A percentile compares a stretch with the other conserved stretches of the same genome.
Evolutionary conservation across 2,797 vertebrate species (phyloP).

Genomic region (Phalloptychus januarius): DNA sequence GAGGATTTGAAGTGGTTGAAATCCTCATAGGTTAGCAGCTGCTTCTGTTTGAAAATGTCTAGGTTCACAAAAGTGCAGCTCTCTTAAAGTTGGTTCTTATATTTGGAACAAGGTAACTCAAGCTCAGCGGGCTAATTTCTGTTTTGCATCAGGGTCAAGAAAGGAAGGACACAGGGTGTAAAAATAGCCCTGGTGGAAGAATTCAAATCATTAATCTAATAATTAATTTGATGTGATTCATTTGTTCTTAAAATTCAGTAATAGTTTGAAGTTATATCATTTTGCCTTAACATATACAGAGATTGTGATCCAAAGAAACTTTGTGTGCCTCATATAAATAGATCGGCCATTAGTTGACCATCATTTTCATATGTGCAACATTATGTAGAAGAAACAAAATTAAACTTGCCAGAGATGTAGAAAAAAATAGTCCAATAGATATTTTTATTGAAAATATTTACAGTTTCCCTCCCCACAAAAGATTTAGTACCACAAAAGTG

Average conservation of each 20-base stretch:
- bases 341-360: not conserved
- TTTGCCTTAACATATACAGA: not conserved
- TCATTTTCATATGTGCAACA: not conserved
- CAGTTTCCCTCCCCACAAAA: slow-evolving; percentile 61
- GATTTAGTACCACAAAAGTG: slow-evolving; percentile 71
- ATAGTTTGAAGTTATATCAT: not conserved
- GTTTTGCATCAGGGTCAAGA: slow-evolving; percentile 35
- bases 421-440: slow-evolving; percentile 66
- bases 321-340: not conserved
- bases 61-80: slow-evolving; percentile 33
- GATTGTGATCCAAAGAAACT: not conserved
- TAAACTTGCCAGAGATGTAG: slow-evolving; percentile 63
- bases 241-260: not conserved
- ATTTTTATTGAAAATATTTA: slow-evolving; percentile 87
- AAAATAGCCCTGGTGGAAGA: slow-evolving; percentile 74
- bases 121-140: slow-evolving; percentile 61
- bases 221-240: slow-evolving; percentile 52
- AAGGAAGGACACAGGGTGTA: slow-evolving; percentile 31
- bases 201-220: slow-evolving; percentile 54
- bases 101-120: slow-evolving; percentile 78
- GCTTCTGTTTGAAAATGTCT: slow-evolving; percentile 64
- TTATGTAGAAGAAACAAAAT: slow-evolving; percentile 40
- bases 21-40: slow-evolving; percentile 74
- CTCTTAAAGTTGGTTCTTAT: slow-evolving; percentile 66
- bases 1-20: slow-evolving; percentile 46